Evolutionary conservation across 2,888 invertebrate species (phyloP).

Genomic region (Orthonychiurus folsomi): DNA sequence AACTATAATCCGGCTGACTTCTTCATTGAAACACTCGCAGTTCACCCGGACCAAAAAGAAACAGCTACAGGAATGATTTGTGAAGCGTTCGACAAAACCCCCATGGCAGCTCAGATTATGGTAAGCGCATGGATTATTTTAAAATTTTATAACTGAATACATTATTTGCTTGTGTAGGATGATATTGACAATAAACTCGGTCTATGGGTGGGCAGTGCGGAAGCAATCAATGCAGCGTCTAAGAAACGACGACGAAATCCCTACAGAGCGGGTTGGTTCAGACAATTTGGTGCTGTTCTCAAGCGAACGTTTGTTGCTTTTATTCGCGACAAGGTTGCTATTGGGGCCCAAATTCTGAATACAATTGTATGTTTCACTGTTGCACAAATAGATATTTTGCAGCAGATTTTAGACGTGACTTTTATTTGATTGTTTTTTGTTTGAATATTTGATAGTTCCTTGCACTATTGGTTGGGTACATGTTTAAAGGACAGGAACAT

Average conservation of each 20-base stretch:
- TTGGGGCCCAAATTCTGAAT: too few species aligned
- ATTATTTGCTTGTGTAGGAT: constrained; percentile 1
- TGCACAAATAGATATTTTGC: too few species aligned
- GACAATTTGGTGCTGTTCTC: too few species aligned
- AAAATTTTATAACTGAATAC: neutral
- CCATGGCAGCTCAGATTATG: neutral
- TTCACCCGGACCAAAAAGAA: constrained; percentile 72
- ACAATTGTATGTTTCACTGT: too few species aligned
- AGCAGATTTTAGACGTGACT: too few species aligned
- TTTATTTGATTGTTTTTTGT: too few species aligned
- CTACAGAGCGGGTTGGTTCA: constrained; percentile 77
- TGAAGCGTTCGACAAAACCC: constrained; percentile 28
- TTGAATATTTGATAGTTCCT: too few species aligned
- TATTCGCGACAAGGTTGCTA: too few species aligned
- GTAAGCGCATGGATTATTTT: neutral
- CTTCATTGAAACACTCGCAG: constrained; percentile 78
- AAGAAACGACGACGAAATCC: constrained; percentile 44
- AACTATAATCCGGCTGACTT: constrained; percentile 93
- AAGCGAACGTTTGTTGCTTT: too few species aligned
- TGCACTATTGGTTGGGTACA: too few species aligned
- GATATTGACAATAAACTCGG: neutral
- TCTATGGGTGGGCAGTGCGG: constrained; percentile 4
- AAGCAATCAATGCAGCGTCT: neutral
- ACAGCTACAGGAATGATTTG: constrained; percentile 63
- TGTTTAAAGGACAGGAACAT: too few species aligned